These are phyloP conservation scores for Aphelenchoides avenae DNA, from an alignment of 1,140 invertebrate species.

Conservation along the genomic window DNA sequence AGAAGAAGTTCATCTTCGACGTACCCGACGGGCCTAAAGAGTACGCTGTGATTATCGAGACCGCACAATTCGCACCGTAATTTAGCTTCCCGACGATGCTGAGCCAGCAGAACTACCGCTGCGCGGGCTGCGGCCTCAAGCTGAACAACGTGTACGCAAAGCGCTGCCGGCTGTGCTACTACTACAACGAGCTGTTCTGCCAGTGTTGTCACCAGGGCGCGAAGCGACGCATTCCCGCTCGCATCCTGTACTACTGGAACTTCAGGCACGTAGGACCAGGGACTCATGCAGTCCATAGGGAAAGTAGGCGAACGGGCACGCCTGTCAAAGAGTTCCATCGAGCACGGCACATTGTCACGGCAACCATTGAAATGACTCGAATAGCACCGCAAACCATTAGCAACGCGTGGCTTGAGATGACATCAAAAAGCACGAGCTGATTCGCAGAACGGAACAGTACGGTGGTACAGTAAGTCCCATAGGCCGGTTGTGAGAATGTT, in stretches of 20 bases:
- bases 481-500: too few relatives aligned
- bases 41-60: conserved; percentile 10
- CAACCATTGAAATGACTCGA: too few relatives aligned
- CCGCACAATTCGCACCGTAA: conserved; percentile 47
- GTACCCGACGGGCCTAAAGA: conserved; percentile 31
- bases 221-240: conserved; percentile 71
- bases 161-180: conserved; percentile 70
- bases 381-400: too few relatives aligned
- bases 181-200: conserved; percentile 80
- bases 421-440: too few relatives aligned
- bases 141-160: conserved; percentile 66
- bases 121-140: conserved; percentile 79
- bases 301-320: too few relatives aligned
- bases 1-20: conserved; percentile 39
- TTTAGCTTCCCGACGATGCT: conserved; percentile 68
- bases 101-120: conserved; percentile 74
- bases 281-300: too few relatives aligned
- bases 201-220: conserved; percentile 79
- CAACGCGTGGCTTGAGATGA: too few relatives aligned
- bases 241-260: conserved; percentile 73
- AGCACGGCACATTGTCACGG: too few relatives aligned
- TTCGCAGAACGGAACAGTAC: too few relatives aligned
- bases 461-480: too few relatives aligned
- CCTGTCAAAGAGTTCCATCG: too few relatives aligned
- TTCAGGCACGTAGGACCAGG: too few relatives aligned